Base-by-base conservation (phyloP, 2,113 vertebrate species). In the Ranitomeya imitator region DNA sequence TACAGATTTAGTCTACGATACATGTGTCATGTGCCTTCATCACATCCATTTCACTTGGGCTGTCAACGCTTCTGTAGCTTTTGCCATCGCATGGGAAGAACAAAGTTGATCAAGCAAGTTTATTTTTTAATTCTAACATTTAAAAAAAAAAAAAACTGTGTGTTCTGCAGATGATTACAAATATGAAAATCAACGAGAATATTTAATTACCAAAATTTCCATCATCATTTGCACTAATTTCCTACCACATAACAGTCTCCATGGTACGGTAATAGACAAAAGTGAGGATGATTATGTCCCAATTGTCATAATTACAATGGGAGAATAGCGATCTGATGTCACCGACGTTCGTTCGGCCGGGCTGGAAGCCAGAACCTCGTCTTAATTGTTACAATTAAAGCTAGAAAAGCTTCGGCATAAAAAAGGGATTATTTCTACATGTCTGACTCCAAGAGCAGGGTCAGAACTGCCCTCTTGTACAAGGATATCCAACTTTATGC, bases 341-440 rank as follows among this genome's bases (percentile, higher is more conserved):
- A 83, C 81, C 51, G 21, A 21, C 54, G 51, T 54, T 23, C 45
- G 81, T 63, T 52, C 37, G 19, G n/a, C 81, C n/a, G 63, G 81
- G 81, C 61, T 26, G 21, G 65, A 54, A 2, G 81, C 81, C 81
- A 69, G 51, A 69, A 67, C 45, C 61, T 15, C 15, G 18, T 54
- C 26, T 63, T 83, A 83, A 83, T 83, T 83, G 81, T 67, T 83
- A 52, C 61, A 69, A 67, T 83, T 83, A 83, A 65, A n/a, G 54
- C 81, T 52, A 67, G 19, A 83, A n/a, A 45, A 52, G 61, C 81
- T 69, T 12, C 63, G 13, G 21, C 61, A 31, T 31, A 83, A 23
- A 83, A 69, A 61, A 54, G 37, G 13, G 61, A 83, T 83, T 67
- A 83, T 54, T 83, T 83, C 19, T 83, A 54, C 61, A 16, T 67